Percentiles rank a stretch among this genome's conserved stretches.
Conservation (phyloP, 2,113 vertebrate species). For the Calcarius ornatus region DNA sequence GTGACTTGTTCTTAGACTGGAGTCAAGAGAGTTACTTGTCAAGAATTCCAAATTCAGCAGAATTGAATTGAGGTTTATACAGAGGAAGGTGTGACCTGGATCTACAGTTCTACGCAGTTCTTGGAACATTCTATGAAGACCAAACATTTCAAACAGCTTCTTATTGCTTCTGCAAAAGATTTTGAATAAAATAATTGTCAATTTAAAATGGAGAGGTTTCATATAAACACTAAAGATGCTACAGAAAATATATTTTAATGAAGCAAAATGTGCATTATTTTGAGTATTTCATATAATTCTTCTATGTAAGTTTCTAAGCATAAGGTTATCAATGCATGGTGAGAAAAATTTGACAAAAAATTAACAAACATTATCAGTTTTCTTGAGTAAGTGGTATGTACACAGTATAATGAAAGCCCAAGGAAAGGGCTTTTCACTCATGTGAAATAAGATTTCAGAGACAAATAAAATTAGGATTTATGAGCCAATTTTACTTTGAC, state of each 20-base stretch:
- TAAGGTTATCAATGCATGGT: not conserved
- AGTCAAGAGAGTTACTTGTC: slow-evolving; percentile 32
- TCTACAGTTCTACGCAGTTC: slow-evolving; percentile 77
- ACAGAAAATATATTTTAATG: not conserved
- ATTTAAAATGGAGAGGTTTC: not conserved
- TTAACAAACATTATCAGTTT: not conserved
- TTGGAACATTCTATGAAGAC: slow-evolving; percentile 79
- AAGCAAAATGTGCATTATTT: not conserved
- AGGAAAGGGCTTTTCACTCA: not conserved
- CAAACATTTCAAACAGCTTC: slow-evolving; percentile 85
- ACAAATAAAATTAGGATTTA: not conserved
- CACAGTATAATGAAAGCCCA: not conserved
- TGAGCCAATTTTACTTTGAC: not conserved
- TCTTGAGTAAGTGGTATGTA: not conserved
- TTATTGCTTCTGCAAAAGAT: slow-evolving; percentile 82
- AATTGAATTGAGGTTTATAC: slow-evolving; percentile 84
- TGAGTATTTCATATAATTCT: not conserved
- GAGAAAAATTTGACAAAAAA: not conserved
- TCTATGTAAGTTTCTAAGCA: not conserved
- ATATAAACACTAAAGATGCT: not conserved
- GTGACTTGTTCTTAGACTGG: slow-evolving; percentile 6
- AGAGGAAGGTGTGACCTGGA: slow-evolving; percentile 78
- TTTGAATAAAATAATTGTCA: not conserved
- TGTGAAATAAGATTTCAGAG: not conserved
- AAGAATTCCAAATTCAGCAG: slow-evolving; percentile 82